Evolutionary conservation across 2,113 vertebrate genomes (phyloP).

Genomic region (Electrona antarctica): DNA sequence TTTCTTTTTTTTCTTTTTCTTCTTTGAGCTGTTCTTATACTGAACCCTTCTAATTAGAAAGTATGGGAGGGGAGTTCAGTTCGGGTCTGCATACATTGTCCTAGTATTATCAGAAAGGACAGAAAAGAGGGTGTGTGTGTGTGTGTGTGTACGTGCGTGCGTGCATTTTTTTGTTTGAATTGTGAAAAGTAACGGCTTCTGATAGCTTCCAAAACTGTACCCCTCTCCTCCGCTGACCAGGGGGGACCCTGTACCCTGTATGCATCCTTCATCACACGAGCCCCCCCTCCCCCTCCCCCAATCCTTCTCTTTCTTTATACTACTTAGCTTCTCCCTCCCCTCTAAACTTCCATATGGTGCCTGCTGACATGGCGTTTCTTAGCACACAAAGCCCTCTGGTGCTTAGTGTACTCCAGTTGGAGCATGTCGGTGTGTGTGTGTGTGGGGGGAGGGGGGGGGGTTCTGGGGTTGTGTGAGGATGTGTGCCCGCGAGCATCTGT

Average conservation of each 20-base stretch:
- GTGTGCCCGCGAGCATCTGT: not conserved
- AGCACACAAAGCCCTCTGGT: slow-evolving; percentile 70
- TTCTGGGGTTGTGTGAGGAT: slow-evolving; percentile 8
- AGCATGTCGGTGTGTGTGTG: slow-evolving; percentile 35
- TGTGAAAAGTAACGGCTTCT: not conserved
- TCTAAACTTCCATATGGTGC: slow-evolving; percentile 63
- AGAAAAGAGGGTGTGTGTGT: not conserved
- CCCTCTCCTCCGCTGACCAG: slow-evolving; percentile 9
- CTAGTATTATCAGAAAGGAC: not conserved
- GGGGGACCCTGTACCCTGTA: slow-evolving; percentile 16
- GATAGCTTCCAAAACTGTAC: slow-evolving; percentile 23
- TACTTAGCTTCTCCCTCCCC: slow-evolving; percentile 61
- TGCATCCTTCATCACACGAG: slow-evolving; percentile 67
- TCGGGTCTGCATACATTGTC: not conserved
- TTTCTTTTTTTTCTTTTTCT: not conserved
- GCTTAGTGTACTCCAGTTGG: slow-evolving; percentile 51
- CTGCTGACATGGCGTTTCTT: slow-evolving; percentile 72
- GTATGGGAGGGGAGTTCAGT: not conserved
- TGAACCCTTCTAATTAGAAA: slow-evolving; percentile 5
- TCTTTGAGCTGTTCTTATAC: slow-evolving; percentile 34
- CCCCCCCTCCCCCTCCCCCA: too few species aligned
- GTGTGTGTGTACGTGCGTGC: not conserved
- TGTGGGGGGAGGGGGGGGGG: not conserved
- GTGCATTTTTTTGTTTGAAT: not conserved
- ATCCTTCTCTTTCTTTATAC: slow-evolving; percentile 43